Conservation (phyloP, 2,888 invertebrate species). For the Heteromyza rotundicornis region DNA sequence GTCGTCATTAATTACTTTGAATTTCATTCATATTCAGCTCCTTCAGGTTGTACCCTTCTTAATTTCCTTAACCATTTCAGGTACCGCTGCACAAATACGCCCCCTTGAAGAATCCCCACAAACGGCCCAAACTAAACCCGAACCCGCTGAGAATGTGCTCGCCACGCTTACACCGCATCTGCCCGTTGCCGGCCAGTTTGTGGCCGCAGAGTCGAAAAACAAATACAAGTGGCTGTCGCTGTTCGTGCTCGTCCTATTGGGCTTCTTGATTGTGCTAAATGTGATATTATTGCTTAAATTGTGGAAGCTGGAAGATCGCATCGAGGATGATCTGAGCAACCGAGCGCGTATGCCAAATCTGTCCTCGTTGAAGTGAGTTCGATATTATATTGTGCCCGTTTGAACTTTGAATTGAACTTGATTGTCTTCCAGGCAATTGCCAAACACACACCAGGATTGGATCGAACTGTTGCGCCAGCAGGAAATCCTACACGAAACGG, state of each 20-base stretch:
- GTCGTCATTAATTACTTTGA: no score
- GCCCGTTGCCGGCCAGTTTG: neutral
- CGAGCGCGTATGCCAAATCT: constrained; percentile 56
- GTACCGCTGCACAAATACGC: constrained; percentile 57
- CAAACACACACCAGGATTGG: constrained; percentile 83
- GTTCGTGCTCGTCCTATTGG: constrained; percentile 66
- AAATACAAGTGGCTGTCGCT: constrained; percentile 59
- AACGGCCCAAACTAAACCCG: constrained; percentile 23
- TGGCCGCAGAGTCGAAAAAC: constrained; percentile 34
- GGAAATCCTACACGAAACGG: constrained; percentile 78
- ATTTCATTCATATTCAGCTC: no score
- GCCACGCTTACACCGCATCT: constrained; percentile 26
- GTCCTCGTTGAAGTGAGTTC: constrained; percentile 52
- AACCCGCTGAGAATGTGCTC: constrained; percentile 29
- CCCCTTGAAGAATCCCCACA: constrained; percentile 51
- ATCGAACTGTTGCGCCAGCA: constrained; percentile 79
- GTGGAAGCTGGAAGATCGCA: constrained; percentile 72
- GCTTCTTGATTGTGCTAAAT: constrained; percentile 74
- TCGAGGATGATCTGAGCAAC: constrained; percentile 54
- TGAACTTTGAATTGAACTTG: constrained; percentile 24
- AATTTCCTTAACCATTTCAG: no score
- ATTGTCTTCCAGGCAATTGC: constrained; percentile 67
- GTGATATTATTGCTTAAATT: constrained; percentile 84
- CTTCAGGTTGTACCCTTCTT: no score
- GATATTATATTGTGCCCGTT: constrained; percentile 13